These are phyloP conservation scores for Pogonophryne albipinna DNA, from an alignment of 2,797 vertebrate genomes.

Conservation along the genomic window DNA sequence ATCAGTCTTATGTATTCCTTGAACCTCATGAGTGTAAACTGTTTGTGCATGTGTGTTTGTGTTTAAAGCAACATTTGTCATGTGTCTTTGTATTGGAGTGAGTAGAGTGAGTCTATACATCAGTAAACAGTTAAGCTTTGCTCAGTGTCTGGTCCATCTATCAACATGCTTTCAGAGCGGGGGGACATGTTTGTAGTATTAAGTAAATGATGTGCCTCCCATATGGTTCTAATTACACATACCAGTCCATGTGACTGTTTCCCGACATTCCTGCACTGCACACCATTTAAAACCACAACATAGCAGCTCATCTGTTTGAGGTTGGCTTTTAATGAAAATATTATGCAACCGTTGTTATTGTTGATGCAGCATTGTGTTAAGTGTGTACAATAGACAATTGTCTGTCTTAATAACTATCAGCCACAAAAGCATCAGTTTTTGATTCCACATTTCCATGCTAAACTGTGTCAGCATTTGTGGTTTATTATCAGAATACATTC, in stretches of 20 bases:
- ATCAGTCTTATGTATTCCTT: background rate
- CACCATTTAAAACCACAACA: conserved; percentile 29
- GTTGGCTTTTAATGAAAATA: background rate
- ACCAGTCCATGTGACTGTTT: conserved; percentile 25
- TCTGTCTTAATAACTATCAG: background rate
- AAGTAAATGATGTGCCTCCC: conserved; percentile 28
- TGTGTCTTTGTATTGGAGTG: background rate
- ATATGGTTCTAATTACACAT: conserved; percentile 62
- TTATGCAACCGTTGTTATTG: conserved; percentile 1
- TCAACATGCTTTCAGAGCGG: conserved; percentile 38
- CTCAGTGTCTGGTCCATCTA: conserved; percentile 31
- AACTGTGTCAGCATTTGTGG: too few species aligned
- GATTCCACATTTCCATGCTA: too few species aligned
- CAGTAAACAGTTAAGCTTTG: conserved; percentile 31
- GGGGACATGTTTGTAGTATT: conserved; percentile 35
- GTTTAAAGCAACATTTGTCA: background rate
- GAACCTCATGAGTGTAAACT: conserved; percentile 12
- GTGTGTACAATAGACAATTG: background rate
- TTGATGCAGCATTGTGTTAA: background rate
- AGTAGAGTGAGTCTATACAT: background rate
- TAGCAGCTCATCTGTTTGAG: background rate
- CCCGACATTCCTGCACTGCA: conserved; percentile 32
- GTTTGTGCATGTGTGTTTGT: too few species aligned
- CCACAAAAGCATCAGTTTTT: background rate
- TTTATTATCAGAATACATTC: background rate